phyloP scores from a whole-genome alignment of 2,113 vertebrate genomes.

The Arenaria interpres region DNA sequence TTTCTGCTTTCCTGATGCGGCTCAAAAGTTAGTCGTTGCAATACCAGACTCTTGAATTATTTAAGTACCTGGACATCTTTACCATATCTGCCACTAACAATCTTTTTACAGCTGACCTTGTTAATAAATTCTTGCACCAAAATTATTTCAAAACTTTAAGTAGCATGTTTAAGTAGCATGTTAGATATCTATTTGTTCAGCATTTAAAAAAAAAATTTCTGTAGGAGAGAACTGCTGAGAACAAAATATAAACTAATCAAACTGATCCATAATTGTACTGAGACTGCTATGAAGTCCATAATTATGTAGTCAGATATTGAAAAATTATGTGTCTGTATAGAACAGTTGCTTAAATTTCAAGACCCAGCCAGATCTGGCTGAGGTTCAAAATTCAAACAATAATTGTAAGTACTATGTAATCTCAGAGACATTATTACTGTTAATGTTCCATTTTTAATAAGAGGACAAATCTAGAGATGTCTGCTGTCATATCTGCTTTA shows the following conservation, averaged over 20 bases:
- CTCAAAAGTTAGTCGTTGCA: not conserved
- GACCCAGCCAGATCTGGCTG: not conserved
- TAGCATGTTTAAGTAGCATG: not conserved
- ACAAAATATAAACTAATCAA: not conserved
- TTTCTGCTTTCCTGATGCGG: not conserved
- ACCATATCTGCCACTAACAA: not conserved
- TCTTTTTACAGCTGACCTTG: not conserved
- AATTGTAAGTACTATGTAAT: not conserved
- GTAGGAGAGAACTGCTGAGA: not conserved
- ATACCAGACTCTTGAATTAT: not conserved
- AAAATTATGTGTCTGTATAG: not conserved
- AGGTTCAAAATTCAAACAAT: conserved; percentile 9
- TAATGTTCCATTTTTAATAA: not conserved
- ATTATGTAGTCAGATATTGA: conserved; percentile 43
- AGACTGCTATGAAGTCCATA: not conserved
- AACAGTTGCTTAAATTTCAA: not conserved
- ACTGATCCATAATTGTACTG: not conserved
- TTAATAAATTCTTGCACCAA: not conserved
- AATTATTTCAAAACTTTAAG: not conserved
- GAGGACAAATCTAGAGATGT: not conserved
- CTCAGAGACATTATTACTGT: not conserved
- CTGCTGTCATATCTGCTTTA: not conserved
- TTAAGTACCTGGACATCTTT: not conserved
- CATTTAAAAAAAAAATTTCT: not conserved
- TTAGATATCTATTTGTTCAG: not conserved